Evolutionary conservation across 2,113 vertebrate genomes (phyloP).

Genomic region (Thunnus maccoyii): DNA sequence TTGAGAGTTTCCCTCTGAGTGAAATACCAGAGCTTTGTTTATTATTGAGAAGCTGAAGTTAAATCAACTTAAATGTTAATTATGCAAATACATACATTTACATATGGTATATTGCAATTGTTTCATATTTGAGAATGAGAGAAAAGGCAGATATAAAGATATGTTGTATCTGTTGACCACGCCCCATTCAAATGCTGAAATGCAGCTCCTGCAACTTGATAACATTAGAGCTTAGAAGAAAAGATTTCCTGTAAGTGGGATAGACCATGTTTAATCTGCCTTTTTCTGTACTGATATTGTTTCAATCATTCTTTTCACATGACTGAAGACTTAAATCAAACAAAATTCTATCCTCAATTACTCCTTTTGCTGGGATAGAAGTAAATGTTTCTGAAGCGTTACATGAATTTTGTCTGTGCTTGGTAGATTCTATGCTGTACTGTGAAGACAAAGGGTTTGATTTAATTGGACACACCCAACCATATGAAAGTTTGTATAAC

Average conservation of each 20-base stretch:
- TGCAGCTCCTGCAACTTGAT: constrained; percentile 29
- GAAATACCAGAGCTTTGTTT: not conserved
- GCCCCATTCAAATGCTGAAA: constrained; percentile 42
- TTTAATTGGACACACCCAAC: constrained; percentile 49
- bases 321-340: not conserved
- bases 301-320: not conserved
- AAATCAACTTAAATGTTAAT: not conserved
- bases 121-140: not conserved
- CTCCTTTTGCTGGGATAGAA: not conserved
- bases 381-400: not conserved
- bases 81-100: not conserved
- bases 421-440: not conserved
- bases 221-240: not conserved
- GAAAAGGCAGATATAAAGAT: not conserved
- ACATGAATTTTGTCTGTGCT: not conserved
- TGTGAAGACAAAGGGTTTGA: not conserved
- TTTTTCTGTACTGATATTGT: not conserved
- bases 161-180: constrained; percentile 17
- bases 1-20: not conserved
- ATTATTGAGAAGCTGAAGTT: not conserved
- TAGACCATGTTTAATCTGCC: not conserved
- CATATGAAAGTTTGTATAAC: constrained; percentile 6
- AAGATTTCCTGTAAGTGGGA: not conserved
- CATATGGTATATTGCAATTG: not conserved
- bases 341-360: too few relatives aligned